Evolutionary conservation across 2,797 vertebrate species (phyloP).

Genomic region (Hemitrygon akajei): DNA sequence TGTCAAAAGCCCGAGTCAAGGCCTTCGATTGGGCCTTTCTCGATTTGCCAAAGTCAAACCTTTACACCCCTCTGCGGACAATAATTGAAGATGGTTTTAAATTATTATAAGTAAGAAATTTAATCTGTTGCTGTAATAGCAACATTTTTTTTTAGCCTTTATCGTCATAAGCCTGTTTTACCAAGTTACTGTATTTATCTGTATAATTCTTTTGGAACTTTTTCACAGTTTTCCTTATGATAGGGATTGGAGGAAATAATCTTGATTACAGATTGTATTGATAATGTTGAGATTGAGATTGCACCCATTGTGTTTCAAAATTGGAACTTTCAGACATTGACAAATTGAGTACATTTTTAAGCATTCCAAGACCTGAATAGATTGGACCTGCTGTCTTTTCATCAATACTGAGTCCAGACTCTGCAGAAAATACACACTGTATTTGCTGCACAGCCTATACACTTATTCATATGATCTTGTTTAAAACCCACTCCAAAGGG

Average conservation of each 20-base stretch:
- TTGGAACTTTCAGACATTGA: not conserved
- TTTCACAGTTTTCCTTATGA: not conserved
- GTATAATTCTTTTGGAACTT: not conserved
- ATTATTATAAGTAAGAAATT: not conserved
- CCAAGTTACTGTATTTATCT: not conserved
- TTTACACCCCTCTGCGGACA: conserved; percentile 69
- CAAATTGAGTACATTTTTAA: not conserved
- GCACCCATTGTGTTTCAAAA: not conserved
- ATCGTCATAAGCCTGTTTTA: not conserved
- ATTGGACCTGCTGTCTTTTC: not conserved
- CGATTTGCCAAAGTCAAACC: conserved; percentile 79
- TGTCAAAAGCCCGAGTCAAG: conserved; percentile 70
- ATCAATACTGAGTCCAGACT: not conserved
- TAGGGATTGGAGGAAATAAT: not conserved
- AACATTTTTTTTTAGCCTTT: not conserved
- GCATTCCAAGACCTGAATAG: not conserved
- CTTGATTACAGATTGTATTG: not conserved
- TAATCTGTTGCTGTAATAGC: not conserved
- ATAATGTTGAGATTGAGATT: not conserved
- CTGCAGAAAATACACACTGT: not conserved
- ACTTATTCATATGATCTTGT: not conserved
- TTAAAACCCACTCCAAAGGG: not conserved
- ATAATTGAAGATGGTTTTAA: conserved; percentile 52
- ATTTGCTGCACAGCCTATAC: not conserved
- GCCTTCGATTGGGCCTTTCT: conserved; percentile 82